Conservation (phyloP, 64 coral and sea anemone species). For the Montipora sp. region DNA sequence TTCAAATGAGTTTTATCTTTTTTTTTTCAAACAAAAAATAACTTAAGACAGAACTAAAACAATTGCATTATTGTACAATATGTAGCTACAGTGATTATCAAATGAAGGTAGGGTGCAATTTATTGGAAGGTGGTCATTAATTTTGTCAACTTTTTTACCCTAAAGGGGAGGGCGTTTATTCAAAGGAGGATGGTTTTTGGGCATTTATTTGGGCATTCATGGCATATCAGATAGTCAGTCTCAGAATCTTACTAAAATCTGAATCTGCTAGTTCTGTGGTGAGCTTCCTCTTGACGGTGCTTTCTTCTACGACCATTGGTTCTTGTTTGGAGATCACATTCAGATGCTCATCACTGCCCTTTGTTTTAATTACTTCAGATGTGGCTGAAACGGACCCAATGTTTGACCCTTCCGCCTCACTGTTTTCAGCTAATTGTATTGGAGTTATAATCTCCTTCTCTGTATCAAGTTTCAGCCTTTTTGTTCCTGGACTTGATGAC, state of each 20-base stretch:
- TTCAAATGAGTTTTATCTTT: no score
- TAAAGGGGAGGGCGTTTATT: no score
- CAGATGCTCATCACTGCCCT: not conserved
- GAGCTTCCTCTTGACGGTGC: not conserved
- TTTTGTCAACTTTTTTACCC: no score
- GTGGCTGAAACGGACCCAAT: not conserved
- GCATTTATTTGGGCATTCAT: no score
- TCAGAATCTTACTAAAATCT: conserved; percentile 1
- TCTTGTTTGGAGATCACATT: not conserved
- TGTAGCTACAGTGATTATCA: no score
- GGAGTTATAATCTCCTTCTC: not conserved
- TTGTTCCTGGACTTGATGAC: conserved; percentile 26
- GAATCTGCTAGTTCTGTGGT: not conserved
- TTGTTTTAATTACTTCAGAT: not conserved
- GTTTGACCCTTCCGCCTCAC: not conserved
- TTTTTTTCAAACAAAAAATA: no score
- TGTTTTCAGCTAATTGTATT: not conserved
- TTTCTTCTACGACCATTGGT: not conserved
- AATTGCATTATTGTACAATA: no score
- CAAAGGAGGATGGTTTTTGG: no score
- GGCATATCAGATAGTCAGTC: not conserved
- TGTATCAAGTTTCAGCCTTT: conserved; percentile 24
- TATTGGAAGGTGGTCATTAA: no score
- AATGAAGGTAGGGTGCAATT: no score
- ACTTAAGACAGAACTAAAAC: no score